Base-by-base conservation (phyloP, 2,797 vertebrate genomes). In the Brachyrhaphis roseni region DNA sequence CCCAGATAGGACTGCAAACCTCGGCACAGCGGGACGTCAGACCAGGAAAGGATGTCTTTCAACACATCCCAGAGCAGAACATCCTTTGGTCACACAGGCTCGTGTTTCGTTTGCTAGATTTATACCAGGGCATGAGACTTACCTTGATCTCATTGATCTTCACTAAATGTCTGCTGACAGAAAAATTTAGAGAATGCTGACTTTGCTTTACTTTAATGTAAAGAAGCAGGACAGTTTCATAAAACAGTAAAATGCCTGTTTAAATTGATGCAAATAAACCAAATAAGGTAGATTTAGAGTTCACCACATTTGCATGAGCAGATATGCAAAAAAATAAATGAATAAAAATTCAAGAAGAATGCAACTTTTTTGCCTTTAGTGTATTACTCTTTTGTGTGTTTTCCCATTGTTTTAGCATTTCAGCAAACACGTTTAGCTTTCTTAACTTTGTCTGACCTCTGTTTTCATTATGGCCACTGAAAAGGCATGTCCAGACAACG, bases 1-100 rank as follows among this genome's bases (percentile, higher is more conserved):
- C 62, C 77, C 78, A 74, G 82, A 77, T 82, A 80, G 68, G 83
- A 82, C 75, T 78, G 20, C 76, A 51, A 84, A 84, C 74, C 81
- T 88, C 72, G n/a, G 72, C 85, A 53, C 59, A 26, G 70, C 66
- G 84, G 79, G 70, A 81, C 64, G 41, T 72, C 64, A 18, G 71
- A 41, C 82, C 85, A 90, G 90, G 89, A 92, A 92, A 89, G 72
- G 57, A 75, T 59, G 39, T 79, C 62, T 87, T 88, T 91, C 88
- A 88, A 79, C 90, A 88, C 87, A 55, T 88, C 79, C 78, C 76
- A 62, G 76, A 89, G 81, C 82, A 81, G 81, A 91, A 90, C 80
- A 91, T 91, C 86, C 88, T 84, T 82, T 85, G 81, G 88, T 90
- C 82, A 83, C 76, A 76, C 34, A 43, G 46, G 41, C 53, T 62